phyloP scores from a whole-genome alignment of 2,888 invertebrate genomes.

The Erynnis tages region DNA sequence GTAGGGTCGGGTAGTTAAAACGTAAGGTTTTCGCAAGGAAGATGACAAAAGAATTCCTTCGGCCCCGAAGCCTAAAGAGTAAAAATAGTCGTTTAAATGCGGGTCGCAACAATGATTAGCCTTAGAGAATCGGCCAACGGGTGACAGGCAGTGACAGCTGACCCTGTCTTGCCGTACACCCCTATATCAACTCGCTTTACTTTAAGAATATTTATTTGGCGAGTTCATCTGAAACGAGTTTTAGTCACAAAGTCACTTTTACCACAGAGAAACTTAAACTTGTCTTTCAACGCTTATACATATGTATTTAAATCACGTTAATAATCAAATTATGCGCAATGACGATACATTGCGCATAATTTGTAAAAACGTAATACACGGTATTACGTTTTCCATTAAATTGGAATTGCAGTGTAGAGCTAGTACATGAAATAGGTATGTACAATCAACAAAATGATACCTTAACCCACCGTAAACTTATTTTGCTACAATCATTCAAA shows the following conservation, averaged over 20 bases:
- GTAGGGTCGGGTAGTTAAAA: slow-evolving; percentile 50
- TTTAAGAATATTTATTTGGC: slow-evolving; percentile 20
- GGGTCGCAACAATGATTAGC: slow-evolving; percentile 72
- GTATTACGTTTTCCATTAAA: too few relatives aligned
- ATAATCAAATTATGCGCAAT: too few relatives aligned
- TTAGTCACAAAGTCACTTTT: slow-evolving; percentile 17
- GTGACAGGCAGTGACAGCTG: slow-evolving; percentile 7
- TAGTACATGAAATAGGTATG: too few relatives aligned
- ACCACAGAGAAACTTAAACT: slow-evolving; percentile 2
- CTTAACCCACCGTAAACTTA: too few relatives aligned
- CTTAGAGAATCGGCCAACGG: slow-evolving; percentile 62
- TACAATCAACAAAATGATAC: too few relatives aligned
- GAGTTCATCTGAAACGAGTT: slow-evolving; percentile 14
- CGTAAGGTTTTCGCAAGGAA: slow-evolving; percentile 45
- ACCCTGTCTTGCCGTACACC: slow-evolving; percentile 48
- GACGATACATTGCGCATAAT: too few relatives aligned
- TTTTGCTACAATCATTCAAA: too few relatives aligned
- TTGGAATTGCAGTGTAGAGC: too few relatives aligned
- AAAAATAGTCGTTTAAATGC: slow-evolving; percentile 74
- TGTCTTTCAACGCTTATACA: too few relatives aligned
- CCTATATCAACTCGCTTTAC: slow-evolving; percentile 40
- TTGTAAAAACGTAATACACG: too few relatives aligned
- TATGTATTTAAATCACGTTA: too few relatives aligned
- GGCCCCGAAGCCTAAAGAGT: slow-evolving; percentile 53
- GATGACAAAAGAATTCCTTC: slow-evolving; percentile 45